Evolutionary conservation across 1,140 invertebrate genomes (phyloP), one percentile per base, ranked within the genome.

Genomic region (Bombus vancouverensis): DNA sequence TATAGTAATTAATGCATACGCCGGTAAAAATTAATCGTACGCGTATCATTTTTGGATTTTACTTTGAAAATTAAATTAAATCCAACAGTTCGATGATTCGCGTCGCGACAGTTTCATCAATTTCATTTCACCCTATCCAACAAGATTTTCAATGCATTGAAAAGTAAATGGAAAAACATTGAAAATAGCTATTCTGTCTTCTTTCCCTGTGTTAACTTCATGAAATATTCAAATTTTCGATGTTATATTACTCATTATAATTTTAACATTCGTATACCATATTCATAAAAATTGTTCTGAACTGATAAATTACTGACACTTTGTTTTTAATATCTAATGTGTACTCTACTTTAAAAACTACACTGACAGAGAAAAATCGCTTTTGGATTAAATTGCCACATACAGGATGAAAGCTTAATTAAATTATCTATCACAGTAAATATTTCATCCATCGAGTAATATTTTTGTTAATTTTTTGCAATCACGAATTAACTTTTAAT

Each of bases 1-100:
- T 32, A 42, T 42, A 32, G 70, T 59, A 59, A 81, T 81, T 62
- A 81, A 73, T 81, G 70, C 37, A 59, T 62, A 32, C 68, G 37
- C 28, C 22, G 32, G 68, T 70, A 81, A 73, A 81, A 81, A 81
- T 72, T 73, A 81, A 81, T 81, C 37, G 34, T 73, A 28, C 80
- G 10, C 44, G 66, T 57, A 70, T 72, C 34, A 81, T 81, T 81
- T 72, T 81, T 81, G 79, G 37, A 70, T 59, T 81, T 47, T 68
- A 37, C 68, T 39, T 12, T 28, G 66, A 37, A 47, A 72, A 72
- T 81, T 81, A 72, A 71, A 81, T 81, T 81, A 81, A 71, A 81
- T 34, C 28, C 12, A 42, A 15, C 70, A 22, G 18, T 62, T 81
- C 80, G 37, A 73, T 81, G 37, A 81, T 70, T 62, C 37, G 25